Evolutionary conservation across 2,113 vertebrate genomes (phyloP).

Genomic region (Serilophus lunatus): DNA sequence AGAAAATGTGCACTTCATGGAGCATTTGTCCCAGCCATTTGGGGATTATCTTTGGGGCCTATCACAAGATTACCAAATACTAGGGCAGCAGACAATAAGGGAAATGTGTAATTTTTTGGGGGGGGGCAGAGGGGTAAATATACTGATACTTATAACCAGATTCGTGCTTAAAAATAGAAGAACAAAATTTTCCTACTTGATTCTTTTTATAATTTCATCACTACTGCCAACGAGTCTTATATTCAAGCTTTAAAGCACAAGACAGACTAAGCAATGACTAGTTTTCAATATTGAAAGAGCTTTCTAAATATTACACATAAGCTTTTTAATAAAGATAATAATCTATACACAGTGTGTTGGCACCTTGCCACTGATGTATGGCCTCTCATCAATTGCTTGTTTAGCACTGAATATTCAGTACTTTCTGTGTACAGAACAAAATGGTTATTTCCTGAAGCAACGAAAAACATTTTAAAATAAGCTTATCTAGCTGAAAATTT

Average conservation of each 20-base stretch:
- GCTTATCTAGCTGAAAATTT: background rate
- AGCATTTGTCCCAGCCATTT: background rate
- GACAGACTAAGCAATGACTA: background rate
- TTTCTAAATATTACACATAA: background rate
- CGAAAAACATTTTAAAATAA: background rate
- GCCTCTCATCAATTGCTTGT: background rate
- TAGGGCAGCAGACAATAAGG: background rate
- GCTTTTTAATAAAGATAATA: conserved; percentile 7
- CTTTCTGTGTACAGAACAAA: background rate
- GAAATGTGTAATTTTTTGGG: background rate
- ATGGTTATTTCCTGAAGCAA: background rate
- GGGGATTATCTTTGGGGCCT: background rate
- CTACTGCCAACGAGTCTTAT: background rate
- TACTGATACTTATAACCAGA: background rate
- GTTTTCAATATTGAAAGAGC: background rate
- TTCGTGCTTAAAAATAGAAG: background rate
- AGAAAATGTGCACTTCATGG: background rate
- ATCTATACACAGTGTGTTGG: background rate
- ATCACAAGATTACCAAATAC: background rate
- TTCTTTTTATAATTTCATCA: background rate
- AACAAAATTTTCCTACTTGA: background rate
- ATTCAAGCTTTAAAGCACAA: background rate
- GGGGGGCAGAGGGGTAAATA: no score
- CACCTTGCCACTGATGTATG: background rate
- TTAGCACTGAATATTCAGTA: background rate